A percentile compares a stretch with the other conserved stretches of the same genome.
Conservation (phyloP, 2,113 vertebrate genomes). For the Sporophila hypoxantha region DNA sequence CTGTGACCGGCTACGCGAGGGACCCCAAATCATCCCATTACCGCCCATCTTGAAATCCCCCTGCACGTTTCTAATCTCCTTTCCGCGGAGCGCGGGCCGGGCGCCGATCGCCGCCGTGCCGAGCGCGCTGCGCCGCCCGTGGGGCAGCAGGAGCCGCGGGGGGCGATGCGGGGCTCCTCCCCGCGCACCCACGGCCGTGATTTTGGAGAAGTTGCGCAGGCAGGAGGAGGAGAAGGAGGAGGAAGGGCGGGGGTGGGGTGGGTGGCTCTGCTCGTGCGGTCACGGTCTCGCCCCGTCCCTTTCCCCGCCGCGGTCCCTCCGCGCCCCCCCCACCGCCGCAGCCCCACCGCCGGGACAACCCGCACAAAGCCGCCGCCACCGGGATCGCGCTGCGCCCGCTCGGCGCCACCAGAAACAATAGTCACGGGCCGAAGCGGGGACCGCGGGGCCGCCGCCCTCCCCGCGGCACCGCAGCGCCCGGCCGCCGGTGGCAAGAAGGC, state of each 20-base stretch:
- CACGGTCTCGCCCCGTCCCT: neutral
- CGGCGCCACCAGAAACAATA: neutral
- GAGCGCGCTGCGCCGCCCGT: neutral
- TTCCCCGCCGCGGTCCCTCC: neutral
- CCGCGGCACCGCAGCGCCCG: neutral
- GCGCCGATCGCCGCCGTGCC: slow-evolving; percentile 20
- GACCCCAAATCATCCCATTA: neutral
- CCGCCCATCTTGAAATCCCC: neutral
- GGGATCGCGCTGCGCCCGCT: neutral
- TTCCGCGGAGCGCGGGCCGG: neutral
- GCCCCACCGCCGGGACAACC: neutral
- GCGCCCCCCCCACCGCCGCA: neutral
- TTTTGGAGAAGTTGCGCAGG: slow-evolving; percentile 38
- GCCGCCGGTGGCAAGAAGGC: neutral
- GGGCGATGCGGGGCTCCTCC: neutral
- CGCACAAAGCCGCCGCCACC: neutral
- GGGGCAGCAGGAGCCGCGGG: neutral
- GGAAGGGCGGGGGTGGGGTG: neutral
- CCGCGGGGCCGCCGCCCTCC: neutral
- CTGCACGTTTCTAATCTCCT: neutral
- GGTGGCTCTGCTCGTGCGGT: neutral
- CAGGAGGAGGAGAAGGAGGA: neutral
- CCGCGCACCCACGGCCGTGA: slow-evolving; percentile 33
- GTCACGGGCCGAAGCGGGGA: neutral
- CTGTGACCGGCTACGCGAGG: neutral